Evolutionary conservation across 2,888 invertebrate species (phyloP), one percentile per base, ranked within the genome.

Genomic region (Dexiosoma caninum): DNA sequence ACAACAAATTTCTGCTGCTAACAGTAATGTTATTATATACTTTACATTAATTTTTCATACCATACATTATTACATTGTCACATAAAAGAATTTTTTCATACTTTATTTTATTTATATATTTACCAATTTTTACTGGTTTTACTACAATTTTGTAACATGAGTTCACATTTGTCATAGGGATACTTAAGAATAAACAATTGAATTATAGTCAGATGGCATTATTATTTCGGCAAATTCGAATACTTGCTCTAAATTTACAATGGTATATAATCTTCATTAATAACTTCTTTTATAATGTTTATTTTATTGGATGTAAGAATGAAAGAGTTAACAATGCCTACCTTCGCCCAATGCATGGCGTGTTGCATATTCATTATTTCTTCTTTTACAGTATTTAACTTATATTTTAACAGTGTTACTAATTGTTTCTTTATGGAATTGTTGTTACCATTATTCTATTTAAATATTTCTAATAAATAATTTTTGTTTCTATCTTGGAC

Each of bases 311-410:
- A 51, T 27, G 27, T 51, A n/a, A 51, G 23, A 23, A 51, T 23
- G 14, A 51, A n/a, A 7, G 49, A 27, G 14, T 51, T 51, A n/a
- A 51, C 16, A 16, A 55, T 19, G 12, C 55, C 21, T 10, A 9
- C 16, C 16, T 53, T 53, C 16, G 30, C 53, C 16, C 53, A 53
- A 16, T 53, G 53, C 27, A 32, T 35, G 19, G 35, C 21, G 35
- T 35, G 35, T 55, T 55, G 55, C 27, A 51, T 51, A 51, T 51
- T 51, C 4, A 27, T 51, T 23, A 51, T 27, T 51, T 51, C 49
- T 9, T 51, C 49, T 14, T 51, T 51, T 23, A 51, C 4, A 1
- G 27, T 27, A 51, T 51, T 51, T 27, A 27, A 14, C 27, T 51
- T 51, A 6, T 51, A 55, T 55, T 55, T 55, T 9, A 32, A 32